Percentiles rank a stretch among this genome's conserved stretches.
These are phyloP conservation scores for Camponotus vicinus DNA, from an alignment of 1,140 invertebrate genomes.

Conservation along the genomic window DNA sequence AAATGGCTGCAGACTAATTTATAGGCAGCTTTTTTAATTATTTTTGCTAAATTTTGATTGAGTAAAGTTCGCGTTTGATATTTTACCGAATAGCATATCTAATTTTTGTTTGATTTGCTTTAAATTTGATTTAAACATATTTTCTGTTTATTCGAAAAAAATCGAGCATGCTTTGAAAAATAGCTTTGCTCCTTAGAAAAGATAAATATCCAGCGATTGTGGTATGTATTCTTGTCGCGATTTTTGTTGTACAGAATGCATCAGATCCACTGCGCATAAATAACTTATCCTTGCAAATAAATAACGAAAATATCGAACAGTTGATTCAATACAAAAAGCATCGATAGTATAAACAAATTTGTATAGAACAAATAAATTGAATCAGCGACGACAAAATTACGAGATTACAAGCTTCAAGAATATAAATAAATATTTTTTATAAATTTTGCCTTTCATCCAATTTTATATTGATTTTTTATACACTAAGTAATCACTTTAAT, in stretches of 20 bases:
- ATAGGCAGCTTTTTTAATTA: background rate
- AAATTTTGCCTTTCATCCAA: background rate
- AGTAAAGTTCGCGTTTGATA: too few relatives aligned
- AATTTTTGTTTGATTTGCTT: background rate
- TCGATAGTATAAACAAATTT: background rate
- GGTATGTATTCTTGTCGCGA: too few relatives aligned
- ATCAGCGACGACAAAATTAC: background rate
- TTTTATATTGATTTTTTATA: background rate
- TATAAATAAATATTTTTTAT: background rate
- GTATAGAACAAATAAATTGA: background rate
- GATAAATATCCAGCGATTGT: background rate
- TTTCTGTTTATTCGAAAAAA: background rate
- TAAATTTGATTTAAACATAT: background rate
- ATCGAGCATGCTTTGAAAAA: background rate
- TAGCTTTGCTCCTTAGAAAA: background rate
- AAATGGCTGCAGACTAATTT: background rate
- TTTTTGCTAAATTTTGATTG: background rate
- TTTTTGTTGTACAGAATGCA: too few relatives aligned
- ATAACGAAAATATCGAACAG: background rate
- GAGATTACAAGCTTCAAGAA: background rate
- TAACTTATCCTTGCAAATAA: background rate
- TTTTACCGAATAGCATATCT: too few relatives aligned
- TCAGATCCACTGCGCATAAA: background rate
- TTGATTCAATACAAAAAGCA: background rate
- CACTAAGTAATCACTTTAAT: background rate